These are phyloP conservation scores for Thereva unica DNA, from an alignment of 2,888 invertebrate genomes.

Conservation along the genomic window DNA sequence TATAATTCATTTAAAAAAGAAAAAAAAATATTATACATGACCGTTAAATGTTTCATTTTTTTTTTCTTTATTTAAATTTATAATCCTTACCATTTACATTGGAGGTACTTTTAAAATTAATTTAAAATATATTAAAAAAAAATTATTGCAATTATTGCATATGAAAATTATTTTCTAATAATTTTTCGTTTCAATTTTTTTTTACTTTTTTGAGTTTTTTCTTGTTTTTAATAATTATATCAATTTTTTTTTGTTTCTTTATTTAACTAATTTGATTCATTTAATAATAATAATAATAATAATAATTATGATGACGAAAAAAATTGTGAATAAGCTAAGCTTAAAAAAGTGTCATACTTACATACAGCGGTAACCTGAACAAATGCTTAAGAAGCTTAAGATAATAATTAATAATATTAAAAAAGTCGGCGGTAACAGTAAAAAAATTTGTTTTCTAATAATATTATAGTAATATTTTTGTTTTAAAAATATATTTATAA, in stretches of 20 bases:
- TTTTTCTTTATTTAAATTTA: constrained; percentile 10
- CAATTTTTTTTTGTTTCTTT: too few relatives aligned
- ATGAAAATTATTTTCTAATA: constrained; percentile 13
- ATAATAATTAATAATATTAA: constrained; percentile 13
- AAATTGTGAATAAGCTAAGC: constrained; percentile 12
- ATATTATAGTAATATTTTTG: too few relatives aligned
- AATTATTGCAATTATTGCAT: constrained; percentile 24
- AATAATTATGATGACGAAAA: too few relatives aligned
- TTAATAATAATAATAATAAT: too few relatives aligned
- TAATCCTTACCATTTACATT: constrained; percentile 17
- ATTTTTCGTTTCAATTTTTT: neutral
- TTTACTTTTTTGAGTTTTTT: neutral
- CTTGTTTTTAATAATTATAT: too few relatives aligned
- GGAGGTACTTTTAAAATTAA: constrained; percentile 12
- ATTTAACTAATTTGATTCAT: too few relatives aligned
- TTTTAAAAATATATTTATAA: too few relatives aligned
- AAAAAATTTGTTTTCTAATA: too few relatives aligned
- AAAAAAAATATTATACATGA: too few relatives aligned
- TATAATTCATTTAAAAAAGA: too few relatives aligned
- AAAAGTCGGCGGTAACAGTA: constrained; percentile 30
- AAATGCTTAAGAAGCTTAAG: constrained; percentile 16
- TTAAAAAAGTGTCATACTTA: constrained; percentile 6
- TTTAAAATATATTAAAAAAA: constrained; percentile 10
- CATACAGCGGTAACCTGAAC: constrained; percentile 24
- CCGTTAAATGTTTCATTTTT: neutral